phyloP scores from a whole-genome alignment of 2,888 invertebrate species.

The Harpalus rufipes region DNA sequence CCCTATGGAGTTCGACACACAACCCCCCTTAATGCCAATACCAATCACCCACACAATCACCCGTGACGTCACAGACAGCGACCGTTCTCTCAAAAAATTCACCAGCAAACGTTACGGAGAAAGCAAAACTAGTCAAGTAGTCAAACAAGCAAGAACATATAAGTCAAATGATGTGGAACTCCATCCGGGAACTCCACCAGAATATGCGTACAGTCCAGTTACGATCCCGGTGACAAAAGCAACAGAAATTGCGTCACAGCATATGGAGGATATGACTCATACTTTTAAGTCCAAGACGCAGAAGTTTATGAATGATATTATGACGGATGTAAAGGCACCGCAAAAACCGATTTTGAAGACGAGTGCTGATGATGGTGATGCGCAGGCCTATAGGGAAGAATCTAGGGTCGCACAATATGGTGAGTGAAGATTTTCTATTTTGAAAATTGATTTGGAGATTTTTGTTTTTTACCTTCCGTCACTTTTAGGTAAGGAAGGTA shows the following conservation, averaged over 20 bases:
- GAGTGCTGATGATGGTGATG: conserved; percentile 78
- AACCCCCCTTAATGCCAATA: conserved; percentile 77
- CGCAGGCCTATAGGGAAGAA: conserved; percentile 86
- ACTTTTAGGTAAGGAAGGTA: too few relatives aligned
- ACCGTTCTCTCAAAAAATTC: conserved; percentile 61
- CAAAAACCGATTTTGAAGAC: conserved; percentile 77
- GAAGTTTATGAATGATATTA: conserved; percentile 83
- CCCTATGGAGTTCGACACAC: conserved; percentile 82
- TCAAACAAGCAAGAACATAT: conserved; percentile 67
- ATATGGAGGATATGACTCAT: conserved; percentile 83
- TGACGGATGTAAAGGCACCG: conserved; percentile 79
- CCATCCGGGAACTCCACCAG: conserved; percentile 81
- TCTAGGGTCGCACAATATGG: conserved; percentile 85
- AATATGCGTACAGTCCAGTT: conserved; percentile 79
- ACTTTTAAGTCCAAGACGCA: conserved; percentile 85
- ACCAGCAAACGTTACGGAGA: conserved; percentile 72
- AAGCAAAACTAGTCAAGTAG: conserved; percentile 72
- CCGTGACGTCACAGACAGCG: conserved; percentile 68
- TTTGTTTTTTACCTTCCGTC: too few relatives aligned
- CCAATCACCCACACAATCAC: conserved; percentile 69
- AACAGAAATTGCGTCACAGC: conserved; percentile 81
- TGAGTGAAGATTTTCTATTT: conserved; percentile 76
- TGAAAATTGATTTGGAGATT: too few relatives aligned
- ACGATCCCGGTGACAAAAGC: conserved; percentile 74
- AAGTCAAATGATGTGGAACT: conserved; percentile 74